Base-by-base conservation (phyloP, 2,113 vertebrate genomes). In the Sinocyclocheilus rhinocerous region DNA sequence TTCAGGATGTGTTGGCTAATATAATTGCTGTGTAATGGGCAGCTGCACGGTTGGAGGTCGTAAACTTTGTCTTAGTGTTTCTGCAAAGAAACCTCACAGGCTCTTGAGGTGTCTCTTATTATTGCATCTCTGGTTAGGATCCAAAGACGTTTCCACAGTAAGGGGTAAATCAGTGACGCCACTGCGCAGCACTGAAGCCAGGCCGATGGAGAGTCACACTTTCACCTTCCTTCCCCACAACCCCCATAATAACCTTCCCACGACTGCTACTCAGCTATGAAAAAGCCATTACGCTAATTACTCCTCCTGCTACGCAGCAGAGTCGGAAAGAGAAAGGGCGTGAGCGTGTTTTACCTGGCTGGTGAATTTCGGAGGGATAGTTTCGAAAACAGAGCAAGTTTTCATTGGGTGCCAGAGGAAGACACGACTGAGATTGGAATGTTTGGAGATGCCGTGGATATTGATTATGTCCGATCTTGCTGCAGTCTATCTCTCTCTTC, bases 381-480 rank as follows among this genome's bases (percentile, higher is more conserved):
- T 63, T 75, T 69, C 9, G 6, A 67, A 84, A 67, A 42, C 65
- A 61, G 26, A 22, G 29, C 16, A 79, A 72, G 24, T 65, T 79
- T 84, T 81, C 81, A 13, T 36, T 84, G 24, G 70, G 5, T 29
- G 59, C 79, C 39, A 13, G 42, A 82, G 26, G 73, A n/a, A 76
- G 52, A 4, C 33, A 48, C 52, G 9, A 86, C 67, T 42, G 57
- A n/a, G 83, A 83, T 63, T 33, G 45, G 42, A 81, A 42, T 72
- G n/a, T 78, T 55, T 85, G 20, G n/a, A 8, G n/a, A 84, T 22
- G 8, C 48, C 80, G 75, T 39, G 42, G 39, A 26, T 76, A 90
- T 90, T 55, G 86, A 93, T 91, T 88, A 76, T 83, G 81, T 82
- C 52, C 65, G 55, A 80, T 73, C 20, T 8, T 86, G 48, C 89